These are phyloP conservation scores for Anguilla marmorata DNA, from an alignment of 2,797 vertebrate species.

Conservation along the genomic window DNA sequence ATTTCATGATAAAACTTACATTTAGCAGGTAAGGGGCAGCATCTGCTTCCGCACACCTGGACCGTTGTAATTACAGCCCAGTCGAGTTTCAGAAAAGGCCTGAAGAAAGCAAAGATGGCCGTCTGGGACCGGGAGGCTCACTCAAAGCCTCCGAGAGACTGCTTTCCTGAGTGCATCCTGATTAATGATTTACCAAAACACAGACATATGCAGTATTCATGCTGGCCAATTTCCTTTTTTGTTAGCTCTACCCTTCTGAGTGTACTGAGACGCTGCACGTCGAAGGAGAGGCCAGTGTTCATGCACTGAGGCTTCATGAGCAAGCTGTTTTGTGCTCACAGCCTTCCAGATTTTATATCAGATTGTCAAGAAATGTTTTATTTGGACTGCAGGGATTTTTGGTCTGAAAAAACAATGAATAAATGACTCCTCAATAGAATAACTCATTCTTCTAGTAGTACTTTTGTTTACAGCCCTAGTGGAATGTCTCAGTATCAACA, in stretches of 20 bases:
- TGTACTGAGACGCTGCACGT: neutral
- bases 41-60: neutral
- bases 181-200: conserved; percentile 15
- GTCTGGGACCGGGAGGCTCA: neutral
- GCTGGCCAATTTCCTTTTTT: conserved; percentile 14
- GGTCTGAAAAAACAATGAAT: neutral
- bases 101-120: neutral
- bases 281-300: neutral
- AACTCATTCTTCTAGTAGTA: too few relatives aligned
- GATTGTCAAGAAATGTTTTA: neutral
- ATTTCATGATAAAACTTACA: neutral
- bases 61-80: neutral
- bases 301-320: neutral
- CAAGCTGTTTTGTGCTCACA: neutral
- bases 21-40: neutral
- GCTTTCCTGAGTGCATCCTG: conserved; percentile 19
- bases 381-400: neutral
- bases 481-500: neutral
- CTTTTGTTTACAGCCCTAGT: neutral
- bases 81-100: neutral
- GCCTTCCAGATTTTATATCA: neutral
- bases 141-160: neutral
- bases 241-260: conserved; percentile 8
- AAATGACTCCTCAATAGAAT: neutral
- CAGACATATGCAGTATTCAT: conserved; percentile 16